Evolutionary conservation across 92 coral and sea anemone species (phyloP), one percentile per base, ranked within the genome.

Genomic region (Heliopora coerulea): DNA sequence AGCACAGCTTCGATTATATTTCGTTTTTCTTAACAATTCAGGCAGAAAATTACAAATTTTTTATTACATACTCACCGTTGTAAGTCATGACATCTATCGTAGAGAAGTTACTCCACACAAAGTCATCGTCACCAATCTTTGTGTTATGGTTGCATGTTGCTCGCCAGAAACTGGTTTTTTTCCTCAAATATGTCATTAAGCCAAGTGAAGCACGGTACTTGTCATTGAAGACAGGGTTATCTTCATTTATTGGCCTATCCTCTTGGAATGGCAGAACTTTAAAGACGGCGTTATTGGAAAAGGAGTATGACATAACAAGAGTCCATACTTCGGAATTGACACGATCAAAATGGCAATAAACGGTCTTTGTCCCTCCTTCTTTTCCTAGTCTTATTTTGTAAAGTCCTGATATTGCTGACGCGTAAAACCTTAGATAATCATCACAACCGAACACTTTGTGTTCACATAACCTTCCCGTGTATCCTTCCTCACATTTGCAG

Each of bases 81-180:
- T 62, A 37, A 0, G 68, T 62, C 68, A 62, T 34, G 23, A 62
- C 14, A 37, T 62, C 68, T 26, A 62, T 11, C 8, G 68, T 62
- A 21, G 50, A 31, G 15, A 62, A 62, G 18, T 34, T 14, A 62
- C 68, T 62, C 23, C 34, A 48, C 23, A 18, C 23, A 29, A 62
- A 62, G 37, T 62, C 68, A 48, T 62, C 68, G n/a, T 62, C 49
- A 37, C 28, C 29, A 15, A 48, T 44, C 23, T 72, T 58, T 15
- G 78, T 72, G 64, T 72, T 49, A 42, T 72, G 63, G 78, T 72
- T 72, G 30, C 78, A 72, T 37, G 78, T 72, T 1, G 78, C 78
- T 35, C 78, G 64, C 78, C 78, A 72, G 30, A 33, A 26, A 19
- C 49, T 52, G 65, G 27, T 30, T 7, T 52, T 0, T 35, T 34